Evolutionary conservation across 1,140 invertebrate genomes (phyloP).

Genomic region (Mya arenaria): DNA sequence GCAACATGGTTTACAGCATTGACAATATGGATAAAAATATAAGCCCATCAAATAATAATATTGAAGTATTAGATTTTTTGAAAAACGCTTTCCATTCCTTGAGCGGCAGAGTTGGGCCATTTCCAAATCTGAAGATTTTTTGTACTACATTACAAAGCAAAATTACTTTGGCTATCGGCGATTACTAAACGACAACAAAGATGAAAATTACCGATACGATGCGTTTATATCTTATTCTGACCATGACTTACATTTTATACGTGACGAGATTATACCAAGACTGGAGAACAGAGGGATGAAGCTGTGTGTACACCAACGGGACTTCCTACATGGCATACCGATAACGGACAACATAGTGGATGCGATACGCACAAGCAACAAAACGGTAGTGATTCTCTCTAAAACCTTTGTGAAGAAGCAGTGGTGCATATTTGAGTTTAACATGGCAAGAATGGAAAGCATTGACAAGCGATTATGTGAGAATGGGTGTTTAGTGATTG

Average conservation of each 20-base stretch:
- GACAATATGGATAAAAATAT: background rate
- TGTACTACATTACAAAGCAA: constrained; percentile 13
- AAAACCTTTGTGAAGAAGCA: constrained; percentile 85
- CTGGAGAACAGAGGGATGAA: constrained; percentile 59
- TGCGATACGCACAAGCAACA: constrained; percentile 84
- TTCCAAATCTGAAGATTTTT: constrained; percentile 1
- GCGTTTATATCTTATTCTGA: constrained; percentile 67
- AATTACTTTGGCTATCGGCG: constrained; percentile 21
- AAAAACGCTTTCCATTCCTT: background rate
- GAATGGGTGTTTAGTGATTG: background rate
- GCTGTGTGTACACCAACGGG: constrained; percentile 67
- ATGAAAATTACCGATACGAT: constrained; percentile 55
- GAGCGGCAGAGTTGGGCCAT: background rate
- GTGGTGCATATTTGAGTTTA: constrained; percentile 84
- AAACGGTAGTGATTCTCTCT: constrained; percentile 85
- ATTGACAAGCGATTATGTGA: constrained; percentile 20
- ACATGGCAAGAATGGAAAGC: constrained; percentile 52
- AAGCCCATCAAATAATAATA: background rate
- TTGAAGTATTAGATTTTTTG: background rate
- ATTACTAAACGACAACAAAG: background rate
- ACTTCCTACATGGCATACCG: constrained; percentile 68
- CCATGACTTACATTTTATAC: constrained; percentile 56
- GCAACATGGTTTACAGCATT: background rate
- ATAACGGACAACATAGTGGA: constrained; percentile 85
- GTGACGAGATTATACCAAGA: constrained; percentile 39